Percentiles rank a stretch among this genome's conserved stretches.
phyloP scores from a whole-genome alignment of 1,140 invertebrate species.

The Lepidostoma basale region DNA sequence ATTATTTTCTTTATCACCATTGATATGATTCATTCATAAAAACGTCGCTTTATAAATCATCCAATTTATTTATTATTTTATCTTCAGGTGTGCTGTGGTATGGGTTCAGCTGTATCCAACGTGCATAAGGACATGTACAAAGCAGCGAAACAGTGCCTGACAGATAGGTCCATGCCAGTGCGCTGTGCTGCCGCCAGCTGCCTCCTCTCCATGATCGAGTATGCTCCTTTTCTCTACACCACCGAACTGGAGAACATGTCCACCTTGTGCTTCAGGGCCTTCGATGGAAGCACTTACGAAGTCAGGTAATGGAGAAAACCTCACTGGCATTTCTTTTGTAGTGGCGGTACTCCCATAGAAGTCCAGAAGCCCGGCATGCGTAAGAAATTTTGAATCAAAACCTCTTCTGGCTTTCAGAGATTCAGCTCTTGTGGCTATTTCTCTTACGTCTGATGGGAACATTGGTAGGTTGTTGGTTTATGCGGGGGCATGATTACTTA shows the following conservation, averaged over 20 bases:
- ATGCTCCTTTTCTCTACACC: constrained; percentile 86
- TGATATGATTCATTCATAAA: no score
- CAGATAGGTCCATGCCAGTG: constrained; percentile 90
- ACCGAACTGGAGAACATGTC: constrained; percentile 89
- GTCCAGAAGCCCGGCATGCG: no score
- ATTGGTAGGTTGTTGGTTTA: no score
- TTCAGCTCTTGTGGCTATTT: no score
- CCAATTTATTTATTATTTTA: not conserved
- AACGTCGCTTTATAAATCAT: not conserved
- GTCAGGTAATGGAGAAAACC: constrained; percentile 66
- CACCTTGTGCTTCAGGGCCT: constrained; percentile 86
- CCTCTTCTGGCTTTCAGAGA: no score
- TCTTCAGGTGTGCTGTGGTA: constrained; percentile 72
- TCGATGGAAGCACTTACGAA: constrained; percentile 95
- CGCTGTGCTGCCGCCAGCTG: constrained; percentile 89
- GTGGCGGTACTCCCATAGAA: no score
- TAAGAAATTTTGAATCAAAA: no score
- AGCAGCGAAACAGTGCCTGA: constrained; percentile 81
- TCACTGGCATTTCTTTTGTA: no score
- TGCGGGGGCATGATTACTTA: no score
- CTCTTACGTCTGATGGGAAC: no score
- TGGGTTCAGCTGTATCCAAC: constrained; percentile 85
- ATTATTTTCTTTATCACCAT: no score
- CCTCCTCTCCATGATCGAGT: constrained; percentile 86
- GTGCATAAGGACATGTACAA: constrained; percentile 94